Base-by-base conservation (phyloP, 2,113 vertebrate genomes). In the Scartelaos histophorus region DNA sequence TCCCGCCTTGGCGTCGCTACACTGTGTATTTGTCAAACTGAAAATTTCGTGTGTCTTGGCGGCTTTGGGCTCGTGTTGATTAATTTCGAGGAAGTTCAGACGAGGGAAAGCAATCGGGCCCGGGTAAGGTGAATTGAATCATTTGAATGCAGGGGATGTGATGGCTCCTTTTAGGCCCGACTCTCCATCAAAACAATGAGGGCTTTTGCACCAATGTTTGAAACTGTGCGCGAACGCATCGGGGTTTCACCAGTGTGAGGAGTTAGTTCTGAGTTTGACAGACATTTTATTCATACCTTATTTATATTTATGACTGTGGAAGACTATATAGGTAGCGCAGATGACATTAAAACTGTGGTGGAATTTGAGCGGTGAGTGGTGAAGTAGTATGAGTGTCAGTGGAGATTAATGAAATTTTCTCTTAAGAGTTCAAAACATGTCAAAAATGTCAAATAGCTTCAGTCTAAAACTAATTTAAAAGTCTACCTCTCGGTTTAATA, bases 151-250 rank as follows among this genome's bases (percentile, higher is more conserved):
- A 43, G 29, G 10, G 17, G 10, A 2, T 43, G 61, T 43, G 61
- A 64, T 64, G 38, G 29, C 11, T 61, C 15, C 58, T 61, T 58
- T 58, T 58, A 58, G 56, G 56, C 21, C 22, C 56, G 19, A n/a
- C 61, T 43, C 35, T 64, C 61, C 43, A 64, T 64, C 61, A 64
- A 64, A 64, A 64, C 61, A 64, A 64, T n/a, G 29, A 35, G 34
- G 19, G 21, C 17, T 43, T 64, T 38, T 43, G 61, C 10, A 38
- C 61, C 34, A 0, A 5, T 35, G 10, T n/a, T 1, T 34, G 1
- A 19, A 64, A 64, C 34, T 38, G 19, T 64, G 2, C 34, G 61
- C 29, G 13, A 38, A 11, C 9, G 15, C 6, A 6, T 17, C 61
- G n/a, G 34, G 16, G 34, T 12, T 64, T 17, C 19, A 6, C 19